Evolutionary conservation across 1,140 invertebrate genomes (phyloP).

Genomic region (Bombus waltoni): DNA sequence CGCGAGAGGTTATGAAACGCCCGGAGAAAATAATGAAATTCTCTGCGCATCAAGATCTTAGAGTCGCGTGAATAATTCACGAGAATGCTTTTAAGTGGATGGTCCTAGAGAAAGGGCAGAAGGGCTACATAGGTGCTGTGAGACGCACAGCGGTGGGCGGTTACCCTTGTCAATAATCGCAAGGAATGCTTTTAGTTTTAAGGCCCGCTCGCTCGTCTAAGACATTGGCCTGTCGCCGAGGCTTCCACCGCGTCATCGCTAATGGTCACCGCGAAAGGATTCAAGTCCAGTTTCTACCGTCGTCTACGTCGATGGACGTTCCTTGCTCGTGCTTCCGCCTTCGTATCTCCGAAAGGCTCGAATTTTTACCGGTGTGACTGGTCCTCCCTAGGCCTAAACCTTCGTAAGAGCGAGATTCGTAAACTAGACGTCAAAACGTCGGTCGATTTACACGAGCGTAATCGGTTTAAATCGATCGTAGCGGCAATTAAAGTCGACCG

Average conservation of each 20-base stretch:
- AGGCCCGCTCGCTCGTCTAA: constrained; percentile 33
- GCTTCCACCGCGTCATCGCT: constrained; percentile 46
- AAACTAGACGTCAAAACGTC: neutral
- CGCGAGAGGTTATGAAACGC: constrained; percentile 19
- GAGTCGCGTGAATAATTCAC: constrained; percentile 64
- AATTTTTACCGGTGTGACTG: neutral
- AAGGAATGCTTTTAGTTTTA: constrained; percentile 71
- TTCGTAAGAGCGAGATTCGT: neutral
- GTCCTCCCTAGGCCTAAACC: neutral
- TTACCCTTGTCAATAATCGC: constrained; percentile 69
- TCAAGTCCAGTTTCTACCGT: constrained; percentile 39
- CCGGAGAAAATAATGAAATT: constrained; percentile 54
- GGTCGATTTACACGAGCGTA: constrained; percentile 1
- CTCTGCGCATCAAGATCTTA: constrained; percentile 49
- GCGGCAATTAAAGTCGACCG: neutral
- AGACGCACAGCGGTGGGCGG: constrained; percentile 50
- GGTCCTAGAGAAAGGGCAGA: constrained; percentile 15
- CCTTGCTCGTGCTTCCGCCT: constrained; percentile 1
- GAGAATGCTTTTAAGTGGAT: constrained; percentile 64
- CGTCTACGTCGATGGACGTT: constrained; percentile 53
- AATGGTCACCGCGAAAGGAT: constrained; percentile 56
- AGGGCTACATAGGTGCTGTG: constrained; percentile 37
- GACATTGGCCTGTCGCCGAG: constrained; percentile 33
- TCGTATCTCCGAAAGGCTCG: neutral
- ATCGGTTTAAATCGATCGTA: constrained; percentile 22